Base-by-base conservation (phyloP, 2,888 invertebrate genomes). In the Crepidodera aurea region DNA sequence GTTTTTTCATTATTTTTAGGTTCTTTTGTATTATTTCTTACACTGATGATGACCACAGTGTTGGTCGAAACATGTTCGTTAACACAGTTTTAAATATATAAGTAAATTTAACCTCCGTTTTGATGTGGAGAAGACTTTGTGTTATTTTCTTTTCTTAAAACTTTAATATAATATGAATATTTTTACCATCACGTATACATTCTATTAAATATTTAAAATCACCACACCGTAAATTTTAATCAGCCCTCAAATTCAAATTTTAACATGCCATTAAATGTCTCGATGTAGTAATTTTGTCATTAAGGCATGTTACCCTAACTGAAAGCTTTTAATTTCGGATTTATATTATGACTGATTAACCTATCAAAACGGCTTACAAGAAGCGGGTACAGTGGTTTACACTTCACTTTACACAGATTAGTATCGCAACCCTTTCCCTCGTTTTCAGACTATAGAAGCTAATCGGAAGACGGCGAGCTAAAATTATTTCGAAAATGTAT, bases 301-400 rank as follows among this genome's bases (percentile, higher is more conserved):
- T 60, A 57, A 53, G 65, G 67, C 65, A 63, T 64, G 64, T 64
- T 65, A 65, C 60, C 65, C 66, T 65, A 68, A 69, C 69, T 69
- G 69, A 71, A 70, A 68, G 70, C 67, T 71, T 71, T 73, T 71
- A 73, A 73, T 71, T 69, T 64, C 50, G 46, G 56, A 59, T 65
- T 70, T 69, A 67, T 68, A 69, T 69, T 68, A 72, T 72, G 72
- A 72, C 69, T 70, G 72, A 72, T 72, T 72, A 72, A 68, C 68
- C 70, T 63, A 67, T 70, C 70, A 70, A 67, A 69, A 50, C 27
- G 39, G 57, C 60, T 61, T 63, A 53, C 64, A 68, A 66, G 62
- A 53, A 55, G 53, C 57, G 63, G 69, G 57, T 67, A 60, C 55
- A 65, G 65, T 64, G 64, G 67, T 70, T 70, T 70, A 69, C 68